Percentiles rank a stretch among this genome's conserved stretches.
Conservation (phyloP, 64 coral and sea anemone genomes). For the Anthopleura sola region DNA sequence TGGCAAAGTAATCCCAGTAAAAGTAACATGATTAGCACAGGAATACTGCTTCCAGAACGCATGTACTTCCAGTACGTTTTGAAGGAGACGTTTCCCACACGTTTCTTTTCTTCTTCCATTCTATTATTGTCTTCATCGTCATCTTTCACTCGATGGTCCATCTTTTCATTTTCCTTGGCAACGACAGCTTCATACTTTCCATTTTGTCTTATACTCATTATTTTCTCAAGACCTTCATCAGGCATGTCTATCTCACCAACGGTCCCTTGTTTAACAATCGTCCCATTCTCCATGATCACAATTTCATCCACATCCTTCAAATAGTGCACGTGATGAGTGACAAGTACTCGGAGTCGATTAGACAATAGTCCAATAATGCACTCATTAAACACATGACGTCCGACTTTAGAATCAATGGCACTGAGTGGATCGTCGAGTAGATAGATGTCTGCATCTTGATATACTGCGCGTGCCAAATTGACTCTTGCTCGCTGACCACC, state of each 20-base stretch:
- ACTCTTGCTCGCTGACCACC: not conserved
- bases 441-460: conserved; percentile 19
- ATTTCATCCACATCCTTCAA: conserved; percentile 14
- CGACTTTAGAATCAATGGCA: conserved; percentile 31
- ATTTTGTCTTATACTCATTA: too few relatives aligned
- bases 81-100: too few relatives aligned
- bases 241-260: not conserved
- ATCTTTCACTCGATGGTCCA: too few relatives aligned
- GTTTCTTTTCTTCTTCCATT: too few relatives aligned
- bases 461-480: conserved; percentile 26
- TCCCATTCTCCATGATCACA: conserved; percentile 23
- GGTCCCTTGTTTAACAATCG: not conserved
- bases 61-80: too few relatives aligned
- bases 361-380: conserved; percentile 19
- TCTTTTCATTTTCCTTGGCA: too few relatives aligned
- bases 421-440: conserved; percentile 32
- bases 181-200: not conserved
- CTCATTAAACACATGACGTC: conserved; percentile 23
- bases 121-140: too few relatives aligned
- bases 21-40: too few relatives aligned
- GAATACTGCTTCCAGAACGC: too few relatives aligned
- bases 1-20: too few relatives aligned
- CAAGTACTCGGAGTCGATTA: conserved; percentile 12
- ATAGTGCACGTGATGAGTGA: conserved; percentile 31
- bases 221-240: too few relatives aligned